These are phyloP conservation scores for Pipistrellus nathusii DNA, from an alignment of 2,797 vertebrate genomes.

Conservation along the genomic window DNA sequence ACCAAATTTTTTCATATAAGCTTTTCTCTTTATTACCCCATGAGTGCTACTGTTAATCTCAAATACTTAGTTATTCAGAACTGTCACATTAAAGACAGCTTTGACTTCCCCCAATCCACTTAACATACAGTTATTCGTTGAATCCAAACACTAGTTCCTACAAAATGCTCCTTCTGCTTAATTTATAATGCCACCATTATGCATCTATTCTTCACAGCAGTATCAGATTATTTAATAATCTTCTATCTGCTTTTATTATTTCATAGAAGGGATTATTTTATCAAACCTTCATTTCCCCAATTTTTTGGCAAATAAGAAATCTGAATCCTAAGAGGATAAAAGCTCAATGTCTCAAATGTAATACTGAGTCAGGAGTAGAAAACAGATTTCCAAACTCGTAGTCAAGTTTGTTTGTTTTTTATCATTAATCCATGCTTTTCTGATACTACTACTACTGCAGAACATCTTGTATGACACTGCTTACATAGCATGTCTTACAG, in stretches of 20 bases:
- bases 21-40: not conserved
- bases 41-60: not conserved
- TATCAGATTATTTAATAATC: not conserved
- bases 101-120: not conserved
- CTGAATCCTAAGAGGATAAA: not conserved
- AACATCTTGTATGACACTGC: not conserved
- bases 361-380: not conserved
- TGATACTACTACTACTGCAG: not conserved
- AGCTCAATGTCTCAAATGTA: not conserved
- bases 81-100: not conserved
- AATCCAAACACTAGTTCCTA: not conserved
- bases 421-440: not conserved
- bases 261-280: not conserved
- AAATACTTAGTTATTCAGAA: conserved; percentile 43
- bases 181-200: not conserved
- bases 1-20: not conserved
- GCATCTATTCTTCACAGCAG: not conserved
- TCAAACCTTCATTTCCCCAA: not conserved
- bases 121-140: not conserved
- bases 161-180: not conserved
- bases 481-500: not conserved
- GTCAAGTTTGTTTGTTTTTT: not conserved
- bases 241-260: conserved; percentile 27
- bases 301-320: not conserved
- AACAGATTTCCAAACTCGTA: conserved; percentile 1